Evolutionary conservation across 2,113 vertebrate genomes (phyloP), one percentile per base, ranked within the genome.

Genomic region (Urocolius indicus): DNA sequence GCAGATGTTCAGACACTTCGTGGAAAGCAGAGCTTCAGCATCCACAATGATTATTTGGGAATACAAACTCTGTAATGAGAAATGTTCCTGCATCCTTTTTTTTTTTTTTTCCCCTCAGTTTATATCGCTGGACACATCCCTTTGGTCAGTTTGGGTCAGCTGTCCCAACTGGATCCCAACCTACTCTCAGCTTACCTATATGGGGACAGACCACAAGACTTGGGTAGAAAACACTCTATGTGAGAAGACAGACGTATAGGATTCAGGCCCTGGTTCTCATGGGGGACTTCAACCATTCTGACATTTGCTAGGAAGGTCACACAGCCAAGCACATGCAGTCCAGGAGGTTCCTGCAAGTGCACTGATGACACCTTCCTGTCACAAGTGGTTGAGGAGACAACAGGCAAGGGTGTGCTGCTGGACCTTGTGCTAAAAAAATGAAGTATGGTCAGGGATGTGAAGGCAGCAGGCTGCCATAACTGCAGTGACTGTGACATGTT

Each of bases 191-290:
- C 10, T 16, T 10, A 10, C 32, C 43, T 32, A n/a, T n/a, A n/a
- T 41, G 8, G 1, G 2, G 27, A 2, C 38, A 41, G 12, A 32
- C 32, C 10, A 30, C 6, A 9, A 7, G 4, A 71, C 52, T 3
- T 69, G 13, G 8, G 29, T 14, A 62, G 41, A 5, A 89, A 90
- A 92, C 3, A 32, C 9, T 10, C 13, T 7, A 16, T 11, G 19
- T 46, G 26, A 43, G 7, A 66, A 67, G 20, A 34, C 6, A 58
- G 26, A 7, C 29, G 14, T 18, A 52, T 4, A 83, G 34, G 85
- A 68, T 13, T 24, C 49, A 51, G 38, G 38, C 12, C 38, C 38
- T 41, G 38, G 38, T 41, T 41, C 38, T 41, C 38, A 12, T 12
- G 38, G 38, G 38, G 38, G 38, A 12, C 38, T 41, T 41, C 38